Percentiles rank a stretch among this genome's conserved stretches.
These are phyloP conservation scores for Macrocentrus cingulum DNA, from an alignment of 1,140 invertebrate species.

Conservation along the genomic window DNA sequence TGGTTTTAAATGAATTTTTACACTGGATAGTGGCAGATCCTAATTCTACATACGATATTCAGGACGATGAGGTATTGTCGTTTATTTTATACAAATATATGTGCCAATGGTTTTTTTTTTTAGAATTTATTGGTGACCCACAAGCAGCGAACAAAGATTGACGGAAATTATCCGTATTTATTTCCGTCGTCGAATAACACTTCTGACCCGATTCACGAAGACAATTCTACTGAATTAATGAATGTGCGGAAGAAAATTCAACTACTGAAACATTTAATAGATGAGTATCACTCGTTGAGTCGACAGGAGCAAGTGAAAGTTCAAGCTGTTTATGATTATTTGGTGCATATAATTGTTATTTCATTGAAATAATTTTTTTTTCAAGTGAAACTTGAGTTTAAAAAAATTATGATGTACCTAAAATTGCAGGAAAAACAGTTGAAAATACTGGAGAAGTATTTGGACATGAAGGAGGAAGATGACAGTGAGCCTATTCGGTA, in stretches of 20 bases:
- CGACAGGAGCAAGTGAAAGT: constrained; percentile 38
- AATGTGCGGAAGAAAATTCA: constrained; percentile 35
- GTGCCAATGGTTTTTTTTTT: no score
- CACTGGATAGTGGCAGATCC: constrained; percentile 33
- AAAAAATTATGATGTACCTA: no score
- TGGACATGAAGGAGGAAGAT: constrained; percentile 32
- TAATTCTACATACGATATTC: not conserved
- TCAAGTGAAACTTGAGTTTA: no score
- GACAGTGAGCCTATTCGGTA: not conserved
- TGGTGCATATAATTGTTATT: constrained; percentile 28
- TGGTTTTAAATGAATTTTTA: constrained; percentile 37
- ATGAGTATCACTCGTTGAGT: constrained; percentile 33
- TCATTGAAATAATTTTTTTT: no score
- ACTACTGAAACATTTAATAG: constrained; percentile 36
- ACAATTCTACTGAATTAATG: not conserved
- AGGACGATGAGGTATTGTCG: not conserved
- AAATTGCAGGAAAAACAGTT: constrained; percentile 34
- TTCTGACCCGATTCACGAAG: not conserved
- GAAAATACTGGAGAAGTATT: constrained; percentile 31
- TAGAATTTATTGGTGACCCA: no score
- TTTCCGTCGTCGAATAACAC: not conserved
- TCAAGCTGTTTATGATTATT: constrained; percentile 37
- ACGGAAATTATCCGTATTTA: not conserved
- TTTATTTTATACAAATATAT: no score
- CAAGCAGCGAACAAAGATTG: no score